Evolutionary conservation across 2,113 vertebrate species (phyloP).

Genomic region (Asarcornis scutulata): DNA sequence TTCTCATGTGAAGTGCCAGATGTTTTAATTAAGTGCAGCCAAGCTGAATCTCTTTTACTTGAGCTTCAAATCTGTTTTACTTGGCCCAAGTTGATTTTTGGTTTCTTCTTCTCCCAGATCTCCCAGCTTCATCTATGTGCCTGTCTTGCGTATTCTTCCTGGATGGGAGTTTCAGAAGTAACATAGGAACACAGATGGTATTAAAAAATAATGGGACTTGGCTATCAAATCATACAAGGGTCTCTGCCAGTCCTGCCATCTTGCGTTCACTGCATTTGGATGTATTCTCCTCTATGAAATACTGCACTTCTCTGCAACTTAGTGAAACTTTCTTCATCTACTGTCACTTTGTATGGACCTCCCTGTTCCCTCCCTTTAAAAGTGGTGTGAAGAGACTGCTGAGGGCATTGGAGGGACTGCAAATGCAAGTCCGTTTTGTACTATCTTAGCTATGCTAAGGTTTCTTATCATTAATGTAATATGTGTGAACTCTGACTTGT

Average conservation of each 20-base stretch:
- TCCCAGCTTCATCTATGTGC: background rate
- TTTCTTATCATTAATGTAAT: rapidly evolving
- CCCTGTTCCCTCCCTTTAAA: background rate
- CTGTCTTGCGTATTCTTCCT: background rate
- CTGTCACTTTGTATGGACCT: background rate
- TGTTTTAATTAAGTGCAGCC: background rate
- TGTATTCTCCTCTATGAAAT: background rate
- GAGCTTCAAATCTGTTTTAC: background rate
- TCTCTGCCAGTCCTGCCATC: background rate
- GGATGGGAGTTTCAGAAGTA: background rate
- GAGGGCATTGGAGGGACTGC: background rate
- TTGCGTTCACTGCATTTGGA: background rate
- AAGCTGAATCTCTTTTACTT: background rate
- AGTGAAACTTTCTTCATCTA: background rate
- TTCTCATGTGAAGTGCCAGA: background rate
- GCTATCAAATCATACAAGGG: background rate
- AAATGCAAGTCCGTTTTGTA: background rate
- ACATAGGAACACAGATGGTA: background rate
- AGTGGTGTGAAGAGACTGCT: background rate
- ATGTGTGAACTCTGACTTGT: background rate
- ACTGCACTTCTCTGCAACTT: background rate
- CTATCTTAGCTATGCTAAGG: background rate
- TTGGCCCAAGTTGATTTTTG: background rate
- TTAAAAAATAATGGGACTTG: background rate
- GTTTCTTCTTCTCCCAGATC: background rate